phyloP scores from a whole-genome alignment of 1,140 invertebrate genomes.

The Pseudobourletiella spinata region DNA sequence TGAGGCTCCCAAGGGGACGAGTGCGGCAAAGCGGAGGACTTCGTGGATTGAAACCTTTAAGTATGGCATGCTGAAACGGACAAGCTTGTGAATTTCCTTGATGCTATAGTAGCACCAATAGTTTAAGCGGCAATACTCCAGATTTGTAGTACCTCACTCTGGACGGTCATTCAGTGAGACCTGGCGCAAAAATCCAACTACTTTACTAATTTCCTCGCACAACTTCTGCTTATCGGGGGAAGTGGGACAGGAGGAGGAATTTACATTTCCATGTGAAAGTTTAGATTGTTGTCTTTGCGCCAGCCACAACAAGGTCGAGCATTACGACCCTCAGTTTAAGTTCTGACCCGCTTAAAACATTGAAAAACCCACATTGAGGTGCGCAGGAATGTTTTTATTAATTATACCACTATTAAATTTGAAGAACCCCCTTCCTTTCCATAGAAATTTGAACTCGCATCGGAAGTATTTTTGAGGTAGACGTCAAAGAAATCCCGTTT shows the following conservation, averaged over 20 bases:
- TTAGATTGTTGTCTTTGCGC: slow-evolving; percentile 55
- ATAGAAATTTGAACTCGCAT: slow-evolving; percentile 10
- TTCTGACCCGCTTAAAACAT: background rate
- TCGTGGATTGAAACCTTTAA: background rate
- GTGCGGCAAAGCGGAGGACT: background rate
- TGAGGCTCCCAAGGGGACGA: slow-evolving; percentile 11
- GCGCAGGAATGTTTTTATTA: background rate
- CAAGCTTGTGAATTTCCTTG: no score
- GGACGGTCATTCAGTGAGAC: slow-evolving; percentile 42
- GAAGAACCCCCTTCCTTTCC: slow-evolving; percentile 2
- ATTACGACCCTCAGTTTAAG: background rate
- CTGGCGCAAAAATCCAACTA: slow-evolving; percentile 43
- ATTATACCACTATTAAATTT: background rate
- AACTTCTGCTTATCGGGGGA: slow-evolving; percentile 57
- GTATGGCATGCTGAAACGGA: no score
- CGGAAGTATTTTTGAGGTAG: slow-evolving; percentile 4
- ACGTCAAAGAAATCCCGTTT: slow-evolving; percentile 22
- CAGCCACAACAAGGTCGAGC: slow-evolving; percentile 9
- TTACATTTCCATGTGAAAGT: slow-evolving; percentile 59
- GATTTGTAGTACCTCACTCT: slow-evolving; percentile 41
- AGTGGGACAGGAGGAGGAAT: slow-evolving; percentile 57
- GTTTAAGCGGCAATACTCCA: no score
- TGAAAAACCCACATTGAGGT: background rate
- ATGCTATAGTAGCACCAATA: no score
- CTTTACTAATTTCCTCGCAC: slow-evolving; percentile 52